phyloP scores from a whole-genome alignment of 2,888 invertebrate species.

The Perizoma affinitatum region DNA sequence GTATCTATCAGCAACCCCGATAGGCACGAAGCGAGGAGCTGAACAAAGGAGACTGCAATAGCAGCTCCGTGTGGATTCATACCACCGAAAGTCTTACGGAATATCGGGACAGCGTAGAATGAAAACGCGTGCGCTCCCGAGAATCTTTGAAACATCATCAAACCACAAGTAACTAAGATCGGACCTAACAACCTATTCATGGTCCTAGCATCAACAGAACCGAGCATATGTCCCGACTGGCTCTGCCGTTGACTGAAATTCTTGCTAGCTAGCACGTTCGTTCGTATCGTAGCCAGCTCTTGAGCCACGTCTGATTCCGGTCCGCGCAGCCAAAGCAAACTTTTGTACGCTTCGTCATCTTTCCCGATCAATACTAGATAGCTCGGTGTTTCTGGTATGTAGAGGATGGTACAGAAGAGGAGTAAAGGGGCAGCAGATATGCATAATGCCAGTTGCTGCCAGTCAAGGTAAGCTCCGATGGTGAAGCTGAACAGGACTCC shows the following conservation, averaged over 20 bases:
- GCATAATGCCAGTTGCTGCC: constrained; percentile 92
- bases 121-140: constrained; percentile 93
- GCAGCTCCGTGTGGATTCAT: constrained; percentile 93
- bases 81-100: constrained; percentile 91
- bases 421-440: constrained; percentile 91
- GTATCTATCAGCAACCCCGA: constrained; percentile 93
- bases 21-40: constrained; percentile 91
- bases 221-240: constrained; percentile 71
- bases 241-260: constrained; percentile 78
- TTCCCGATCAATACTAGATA: constrained; percentile 90
- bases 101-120: constrained; percentile 94
- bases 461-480: constrained; percentile 92
- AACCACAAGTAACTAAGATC: constrained; percentile 91
- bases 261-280: constrained; percentile 85
- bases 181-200: constrained; percentile 86
- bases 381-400: constrained; percentile 95
- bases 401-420: constrained; percentile 89
- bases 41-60: constrained; percentile 93
- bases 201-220: constrained; percentile 72
- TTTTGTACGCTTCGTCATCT: constrained; percentile 86
- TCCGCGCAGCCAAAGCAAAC: constrained; percentile 93
- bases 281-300: constrained; percentile 88
- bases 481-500: constrained; percentile 93
- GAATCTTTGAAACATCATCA: constrained; percentile 95
- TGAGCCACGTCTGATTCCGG: constrained; percentile 90